Conservation (phyloP, 2,797 vertebrate genomes). For the Catamblyrhynchus diadema region DNA sequence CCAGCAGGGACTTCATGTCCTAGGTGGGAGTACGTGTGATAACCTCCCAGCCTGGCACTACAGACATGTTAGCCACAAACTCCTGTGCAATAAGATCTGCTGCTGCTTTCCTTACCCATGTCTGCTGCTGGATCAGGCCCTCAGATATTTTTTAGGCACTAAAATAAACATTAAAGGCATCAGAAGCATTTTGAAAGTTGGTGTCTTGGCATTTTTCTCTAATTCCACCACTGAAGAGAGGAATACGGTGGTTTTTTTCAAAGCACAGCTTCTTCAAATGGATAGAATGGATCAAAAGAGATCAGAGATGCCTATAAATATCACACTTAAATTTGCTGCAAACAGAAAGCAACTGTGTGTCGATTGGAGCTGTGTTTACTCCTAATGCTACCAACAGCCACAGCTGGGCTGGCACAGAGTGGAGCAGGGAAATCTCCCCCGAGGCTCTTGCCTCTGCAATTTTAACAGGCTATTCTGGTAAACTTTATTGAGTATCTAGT, state of each 20-base stretch:
- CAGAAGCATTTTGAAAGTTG: neutral
- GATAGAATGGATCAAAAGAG: conserved; percentile 47
- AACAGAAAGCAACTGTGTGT: conserved; percentile 5
- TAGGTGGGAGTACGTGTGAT: neutral
- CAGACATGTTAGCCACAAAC: neutral
- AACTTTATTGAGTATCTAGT: neutral
- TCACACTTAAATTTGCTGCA: conserved; percentile 6
- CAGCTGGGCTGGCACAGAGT: neutral
- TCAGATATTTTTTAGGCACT: neutral
- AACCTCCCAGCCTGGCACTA: neutral
- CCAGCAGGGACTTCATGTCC: neutral
- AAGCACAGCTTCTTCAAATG: neutral
- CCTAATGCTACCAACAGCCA: neutral
- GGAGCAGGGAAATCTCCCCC: neutral
- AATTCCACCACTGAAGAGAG: neutral
- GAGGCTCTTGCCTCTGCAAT: neutral
- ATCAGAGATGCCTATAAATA: conserved; percentile 14
- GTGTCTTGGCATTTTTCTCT: neutral
- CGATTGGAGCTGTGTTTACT: neutral
- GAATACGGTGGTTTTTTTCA: neutral
- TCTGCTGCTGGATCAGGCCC: neutral
- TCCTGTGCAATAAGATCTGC: neutral
- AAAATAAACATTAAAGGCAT: conserved; percentile 24
- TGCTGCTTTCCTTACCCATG: neutral
- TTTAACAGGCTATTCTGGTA: neutral